These are phyloP conservation scores for Acronicta psi DNA, from an alignment of 2,888 invertebrate genomes.

Conservation along the genomic window DNA sequence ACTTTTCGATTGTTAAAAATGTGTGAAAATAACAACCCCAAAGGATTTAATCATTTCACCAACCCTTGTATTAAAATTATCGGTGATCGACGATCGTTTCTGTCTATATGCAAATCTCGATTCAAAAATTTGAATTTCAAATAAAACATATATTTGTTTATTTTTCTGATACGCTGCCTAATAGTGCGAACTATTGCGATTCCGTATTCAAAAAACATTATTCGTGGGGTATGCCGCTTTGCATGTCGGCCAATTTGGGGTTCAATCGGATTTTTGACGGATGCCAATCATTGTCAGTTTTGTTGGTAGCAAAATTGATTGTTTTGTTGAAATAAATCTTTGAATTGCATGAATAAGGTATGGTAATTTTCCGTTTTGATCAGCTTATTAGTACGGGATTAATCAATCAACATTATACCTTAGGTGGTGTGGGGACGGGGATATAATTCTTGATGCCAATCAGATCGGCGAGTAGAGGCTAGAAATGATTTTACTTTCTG, in stretches of 20 bases:
- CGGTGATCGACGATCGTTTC: slow-evolving; percentile 79
- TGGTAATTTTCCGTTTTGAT: slow-evolving; percentile 35
- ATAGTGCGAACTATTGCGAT: slow-evolving; percentile 74
- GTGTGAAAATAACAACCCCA: slow-evolving; percentile 63
- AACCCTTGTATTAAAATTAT: slow-evolving; percentile 76
- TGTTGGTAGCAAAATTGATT: slow-evolving; percentile 46
- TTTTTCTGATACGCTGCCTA: slow-evolving; percentile 80
- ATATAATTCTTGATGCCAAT: too few species aligned
- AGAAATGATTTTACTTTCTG: too few species aligned
- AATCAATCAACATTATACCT: slow-evolving; percentile 37
- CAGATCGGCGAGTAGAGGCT: too few species aligned
- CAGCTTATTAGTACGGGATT: slow-evolving; percentile 26
- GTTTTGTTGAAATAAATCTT: slow-evolving; percentile 50
- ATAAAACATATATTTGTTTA: slow-evolving; percentile 78
- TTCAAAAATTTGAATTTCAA: slow-evolving; percentile 84
- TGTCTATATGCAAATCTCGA: slow-evolving; percentile 85
- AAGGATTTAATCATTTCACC: slow-evolving; percentile 62
- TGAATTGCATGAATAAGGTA: slow-evolving; percentile 10
- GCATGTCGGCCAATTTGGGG: slow-evolving; percentile 56
- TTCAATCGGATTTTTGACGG: slow-evolving; percentile 75
- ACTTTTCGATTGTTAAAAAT: slow-evolving; percentile 58
- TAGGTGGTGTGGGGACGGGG: too few species aligned
- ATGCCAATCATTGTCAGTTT: slow-evolving; percentile 69
- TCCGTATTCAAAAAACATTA: slow-evolving; percentile 72
- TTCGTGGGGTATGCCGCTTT: slow-evolving; percentile 60